phyloP scores from a whole-genome alignment of 1,140 invertebrate genomes.

The Drosophila leontia region DNA sequence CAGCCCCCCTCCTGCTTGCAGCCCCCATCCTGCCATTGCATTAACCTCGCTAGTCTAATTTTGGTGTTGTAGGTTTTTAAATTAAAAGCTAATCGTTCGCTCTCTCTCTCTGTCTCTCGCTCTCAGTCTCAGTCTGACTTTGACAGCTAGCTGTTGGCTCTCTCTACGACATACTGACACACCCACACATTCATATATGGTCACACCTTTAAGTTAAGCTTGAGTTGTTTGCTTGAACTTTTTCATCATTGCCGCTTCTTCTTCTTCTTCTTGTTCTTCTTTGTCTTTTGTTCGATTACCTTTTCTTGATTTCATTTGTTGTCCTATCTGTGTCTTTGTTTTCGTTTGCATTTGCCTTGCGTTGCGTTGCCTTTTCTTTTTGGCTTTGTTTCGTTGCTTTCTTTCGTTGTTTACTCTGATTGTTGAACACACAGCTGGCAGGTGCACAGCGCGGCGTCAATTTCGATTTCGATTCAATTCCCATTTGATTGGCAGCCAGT shows the following conservation, averaged over 20 bases:
- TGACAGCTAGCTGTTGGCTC: slow-evolving; percentile 45
- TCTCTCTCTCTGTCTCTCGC: slow-evolving; percentile 25
- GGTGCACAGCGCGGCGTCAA: slow-evolving; percentile 54
- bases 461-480: slow-evolving; percentile 38
- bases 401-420: slow-evolving; percentile 51
- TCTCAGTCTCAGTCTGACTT: slow-evolving; percentile 31
- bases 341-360: slow-evolving; percentile 18
- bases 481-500: slow-evolving; percentile 72
- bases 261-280: slow-evolving; percentile 11
- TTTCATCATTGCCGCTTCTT: slow-evolving; percentile 49
- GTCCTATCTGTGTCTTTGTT: slow-evolving; percentile 12
- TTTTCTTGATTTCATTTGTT: slow-evolving; percentile 53
- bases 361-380: slow-evolving; percentile 4
- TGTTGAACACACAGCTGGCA: slow-evolving; percentile 59
- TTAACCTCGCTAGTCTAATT: slow-evolving; percentile 53
- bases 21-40: slow-evolving; percentile 34
- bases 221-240: slow-evolving; percentile 56
- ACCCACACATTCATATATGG: slow-evolving; percentile 15
- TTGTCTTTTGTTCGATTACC: slow-evolving; percentile 24
- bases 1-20: slow-evolving; percentile 15
- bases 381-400: slow-evolving; percentile 27
- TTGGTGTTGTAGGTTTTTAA: slow-evolving; percentile 72
- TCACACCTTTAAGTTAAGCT: slow-evolving; percentile 53
- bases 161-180: slow-evolving; percentile 1
- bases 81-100: slow-evolving; percentile 68